Evolutionary conservation across 2,113 vertebrate species (phyloP).

Genomic region (Cyprinus carpio): DNA sequence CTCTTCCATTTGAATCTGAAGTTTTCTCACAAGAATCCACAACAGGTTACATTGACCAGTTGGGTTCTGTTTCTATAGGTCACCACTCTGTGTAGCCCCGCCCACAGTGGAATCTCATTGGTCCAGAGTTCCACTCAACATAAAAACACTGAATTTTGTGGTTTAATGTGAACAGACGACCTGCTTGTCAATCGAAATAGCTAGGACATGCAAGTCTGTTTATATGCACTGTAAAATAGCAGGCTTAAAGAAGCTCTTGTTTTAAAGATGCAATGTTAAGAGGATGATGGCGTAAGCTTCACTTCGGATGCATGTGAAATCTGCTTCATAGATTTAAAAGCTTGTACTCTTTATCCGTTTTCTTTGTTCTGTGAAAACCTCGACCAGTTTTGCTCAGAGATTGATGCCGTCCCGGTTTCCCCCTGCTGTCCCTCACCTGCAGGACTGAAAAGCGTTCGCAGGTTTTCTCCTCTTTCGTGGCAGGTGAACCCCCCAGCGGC

Average conservation of each 20-base stretch:
- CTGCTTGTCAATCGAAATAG: background rate
- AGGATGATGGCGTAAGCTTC: background rate
- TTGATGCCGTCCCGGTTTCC: background rate
- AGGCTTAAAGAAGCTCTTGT: conserved; percentile 28
- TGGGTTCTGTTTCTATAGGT: background rate
- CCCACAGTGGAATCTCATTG: background rate
- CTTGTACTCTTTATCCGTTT: conserved; percentile 26
- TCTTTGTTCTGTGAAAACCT: conserved; percentile 54
- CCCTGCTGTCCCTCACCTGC: background rate
- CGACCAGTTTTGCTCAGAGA: conserved; percentile 8
- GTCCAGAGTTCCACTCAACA: background rate
- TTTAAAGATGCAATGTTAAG: conserved; percentile 12
- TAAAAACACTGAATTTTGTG: background rate
- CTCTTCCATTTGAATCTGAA: background rate
- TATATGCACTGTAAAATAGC: background rate
- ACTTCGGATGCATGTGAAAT: conserved; percentile 14
- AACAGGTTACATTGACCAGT: no score
- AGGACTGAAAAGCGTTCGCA: background rate
- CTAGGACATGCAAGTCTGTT: background rate
- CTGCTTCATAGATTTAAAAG: conserved; percentile 57
- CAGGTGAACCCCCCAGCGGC: conserved; percentile 37
- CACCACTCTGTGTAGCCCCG: background rate
- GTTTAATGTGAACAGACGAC: background rate
- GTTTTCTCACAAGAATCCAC: background rate
- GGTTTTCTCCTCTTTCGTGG: background rate